Conservation (phyloP, 2,797 vertebrate genomes). For the Erpetoichthys calabaricus region DNA sequence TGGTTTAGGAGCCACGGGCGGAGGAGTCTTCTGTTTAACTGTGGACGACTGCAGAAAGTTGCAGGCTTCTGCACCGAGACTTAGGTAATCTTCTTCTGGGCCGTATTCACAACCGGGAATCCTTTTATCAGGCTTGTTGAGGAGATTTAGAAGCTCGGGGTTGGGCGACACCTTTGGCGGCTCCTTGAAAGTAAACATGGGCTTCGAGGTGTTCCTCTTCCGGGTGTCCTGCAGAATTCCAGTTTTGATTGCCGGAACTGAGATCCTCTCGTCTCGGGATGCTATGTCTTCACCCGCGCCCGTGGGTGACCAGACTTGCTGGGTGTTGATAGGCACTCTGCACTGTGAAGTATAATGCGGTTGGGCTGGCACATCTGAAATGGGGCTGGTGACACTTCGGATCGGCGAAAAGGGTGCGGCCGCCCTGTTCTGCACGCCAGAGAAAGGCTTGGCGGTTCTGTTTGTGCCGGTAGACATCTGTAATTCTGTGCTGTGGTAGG, state of each 20-base stretch:
- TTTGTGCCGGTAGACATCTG: slow-evolving; percentile 52
- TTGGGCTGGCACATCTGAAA: slow-evolving; percentile 50
- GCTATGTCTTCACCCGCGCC: slow-evolving; percentile 77
- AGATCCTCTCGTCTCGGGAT: slow-evolving; percentile 86
- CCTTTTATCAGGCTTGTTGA: slow-evolving; percentile 64
- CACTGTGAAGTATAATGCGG: slow-evolving; percentile 48
- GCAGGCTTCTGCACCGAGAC: slow-evolving; percentile 92
- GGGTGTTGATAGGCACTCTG: slow-evolving; percentile 26
- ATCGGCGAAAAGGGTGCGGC: slow-evolving; percentile 51
- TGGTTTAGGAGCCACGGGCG: slow-evolving; percentile 92
- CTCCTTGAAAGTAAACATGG: slow-evolving; percentile 95
- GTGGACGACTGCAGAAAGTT: slow-evolving; percentile 81
- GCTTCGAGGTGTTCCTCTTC: slow-evolving; percentile 59
- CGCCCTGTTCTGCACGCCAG: slow-evolving; percentile 45
- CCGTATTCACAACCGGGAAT: slow-evolving; percentile 69
- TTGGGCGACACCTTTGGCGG: slow-evolving; percentile 81
- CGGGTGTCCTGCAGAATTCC: slow-evolving; percentile 76
- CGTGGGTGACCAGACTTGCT: slow-evolving; percentile 52
- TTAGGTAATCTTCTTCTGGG: slow-evolving; percentile 95
- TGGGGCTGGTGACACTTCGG: slow-evolving; percentile 46
- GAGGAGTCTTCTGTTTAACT: slow-evolving; percentile 77
- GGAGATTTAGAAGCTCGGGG: slow-evolving; percentile 75
- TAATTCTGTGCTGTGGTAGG: slow-evolving; percentile 45
- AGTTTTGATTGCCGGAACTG: slow-evolving; percentile 79
- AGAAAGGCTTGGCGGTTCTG: slow-evolving; percentile 75